Evolutionary conservation across 2,113 vertebrate genomes (phyloP).

Genomic region (Oryzias curvinotus): DNA sequence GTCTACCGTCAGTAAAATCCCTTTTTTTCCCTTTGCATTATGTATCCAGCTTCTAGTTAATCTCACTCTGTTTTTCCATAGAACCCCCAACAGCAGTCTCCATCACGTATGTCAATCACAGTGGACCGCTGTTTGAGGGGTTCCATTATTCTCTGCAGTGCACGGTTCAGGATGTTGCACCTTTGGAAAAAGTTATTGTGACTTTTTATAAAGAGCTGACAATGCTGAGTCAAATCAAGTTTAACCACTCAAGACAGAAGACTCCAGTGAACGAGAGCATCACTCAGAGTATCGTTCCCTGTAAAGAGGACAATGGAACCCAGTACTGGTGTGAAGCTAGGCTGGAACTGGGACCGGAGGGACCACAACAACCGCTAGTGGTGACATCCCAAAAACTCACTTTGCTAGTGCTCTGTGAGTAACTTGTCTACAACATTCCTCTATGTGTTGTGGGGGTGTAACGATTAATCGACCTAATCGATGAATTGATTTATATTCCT

Average conservation of each 20-base stretch:
- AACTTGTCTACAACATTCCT: background rate
- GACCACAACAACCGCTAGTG: constrained; percentile 32
- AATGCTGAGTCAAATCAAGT: background rate
- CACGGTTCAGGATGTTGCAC: constrained; percentile 46
- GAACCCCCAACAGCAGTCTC: constrained; percentile 65
- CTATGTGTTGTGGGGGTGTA: no score
- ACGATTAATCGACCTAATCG: no score
- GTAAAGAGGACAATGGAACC: constrained; percentile 42
- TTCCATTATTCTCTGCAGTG: constrained; percentile 62
- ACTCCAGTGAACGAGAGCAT: constrained; percentile 50
- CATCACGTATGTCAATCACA: constrained; percentile 40
- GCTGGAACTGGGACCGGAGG: constrained; percentile 58
- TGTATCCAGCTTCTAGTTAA: background rate
- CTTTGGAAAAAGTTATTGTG: constrained; percentile 46
- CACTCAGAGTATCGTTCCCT: constrained; percentile 25
- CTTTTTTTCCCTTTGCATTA: background rate
- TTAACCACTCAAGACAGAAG: rapidly evolving
- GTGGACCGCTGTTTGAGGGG: constrained; percentile 34
- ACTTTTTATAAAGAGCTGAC: constrained; percentile 53
- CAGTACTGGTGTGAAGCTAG: constrained; percentile 62
- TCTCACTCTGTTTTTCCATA: constrained; percentile 20
- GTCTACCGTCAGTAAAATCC: constrained; percentile 58
- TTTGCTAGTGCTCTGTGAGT: constrained; percentile 57
- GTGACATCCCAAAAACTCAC: constrained; percentile 39
- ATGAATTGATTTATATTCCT: no score